Conservation (phyloP, 1,140 invertebrate genomes). For the Adelges cooleyi region DNA sequence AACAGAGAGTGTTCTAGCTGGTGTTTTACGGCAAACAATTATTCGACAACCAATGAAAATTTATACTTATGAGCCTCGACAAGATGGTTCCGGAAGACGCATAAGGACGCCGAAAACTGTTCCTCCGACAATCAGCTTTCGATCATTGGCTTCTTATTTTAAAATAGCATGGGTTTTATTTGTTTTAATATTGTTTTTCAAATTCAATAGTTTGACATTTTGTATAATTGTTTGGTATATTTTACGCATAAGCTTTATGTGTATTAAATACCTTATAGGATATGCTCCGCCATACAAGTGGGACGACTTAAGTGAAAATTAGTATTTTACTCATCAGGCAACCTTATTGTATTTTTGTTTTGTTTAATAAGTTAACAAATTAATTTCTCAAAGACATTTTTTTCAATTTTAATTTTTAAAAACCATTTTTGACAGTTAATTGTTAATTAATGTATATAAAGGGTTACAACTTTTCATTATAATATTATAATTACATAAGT, state of each 20-base stretch:
- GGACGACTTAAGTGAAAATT: background rate
- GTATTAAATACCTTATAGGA: background rate
- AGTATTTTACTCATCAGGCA: too few relatives aligned
- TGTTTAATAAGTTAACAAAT: too few relatives aligned
- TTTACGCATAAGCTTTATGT: background rate
- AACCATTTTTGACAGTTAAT: too few relatives aligned
- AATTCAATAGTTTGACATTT: background rate
- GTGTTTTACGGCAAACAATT: background rate
- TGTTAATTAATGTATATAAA: too few relatives aligned
- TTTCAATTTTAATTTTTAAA: too few relatives aligned
- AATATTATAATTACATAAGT: too few relatives aligned
- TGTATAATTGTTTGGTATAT: background rate
- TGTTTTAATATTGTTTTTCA: background rate
- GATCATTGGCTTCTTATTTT: constrained; percentile 4
- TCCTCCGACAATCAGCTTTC: background rate
- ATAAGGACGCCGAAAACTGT: background rate
- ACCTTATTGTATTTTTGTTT: too few relatives aligned
- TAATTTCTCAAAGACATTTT: too few relatives aligned
- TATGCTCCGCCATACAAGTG: background rate
- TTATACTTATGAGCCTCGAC: background rate
- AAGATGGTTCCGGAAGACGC: constrained; percentile 2
- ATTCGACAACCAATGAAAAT: constrained; percentile 9
- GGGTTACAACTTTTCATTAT: too few relatives aligned
- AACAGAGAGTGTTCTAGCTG: background rate
- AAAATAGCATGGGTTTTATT: background rate